Conservation (phyloP, 2,888 invertebrate species). For the Mellilla xanthometata region DNA sequence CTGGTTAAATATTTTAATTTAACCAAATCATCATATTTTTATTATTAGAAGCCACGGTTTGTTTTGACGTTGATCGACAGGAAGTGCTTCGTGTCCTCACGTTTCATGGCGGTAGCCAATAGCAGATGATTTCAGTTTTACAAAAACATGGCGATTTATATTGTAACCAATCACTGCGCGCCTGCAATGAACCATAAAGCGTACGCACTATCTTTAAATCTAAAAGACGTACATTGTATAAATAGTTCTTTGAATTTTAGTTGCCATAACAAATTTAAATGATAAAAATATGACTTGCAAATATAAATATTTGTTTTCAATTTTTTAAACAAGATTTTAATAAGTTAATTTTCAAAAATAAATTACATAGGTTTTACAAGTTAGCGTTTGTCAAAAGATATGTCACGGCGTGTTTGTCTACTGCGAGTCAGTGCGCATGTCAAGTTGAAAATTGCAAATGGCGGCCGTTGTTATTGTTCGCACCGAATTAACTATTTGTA, state of each 20-base stretch:
- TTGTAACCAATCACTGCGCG: conserved; percentile 59
- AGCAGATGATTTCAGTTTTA: conserved; percentile 42
- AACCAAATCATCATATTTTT: too few relatives aligned
- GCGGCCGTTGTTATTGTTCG: conserved; percentile 99
- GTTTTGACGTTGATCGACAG: conserved; percentile 39
- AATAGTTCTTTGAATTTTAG: too few relatives aligned
- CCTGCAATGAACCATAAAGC: conserved; percentile 71
- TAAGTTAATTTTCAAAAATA: background rate
- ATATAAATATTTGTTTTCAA: too few relatives aligned
- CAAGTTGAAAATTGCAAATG: conserved; percentile 97
- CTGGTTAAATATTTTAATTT: too few relatives aligned
- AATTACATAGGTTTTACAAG: background rate
- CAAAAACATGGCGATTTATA: conserved; percentile 64
- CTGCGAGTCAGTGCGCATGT: conserved; percentile 86
- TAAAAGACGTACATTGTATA: conserved; percentile 37
- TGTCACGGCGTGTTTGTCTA: conserved; percentile 69
- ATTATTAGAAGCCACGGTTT: too few relatives aligned
- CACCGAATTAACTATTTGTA: conserved; percentile 90
- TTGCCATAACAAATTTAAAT: too few relatives aligned
- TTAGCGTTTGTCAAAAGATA: conserved; percentile 56
- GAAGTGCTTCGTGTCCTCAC: conserved; percentile 76
- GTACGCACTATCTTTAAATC: conserved; percentile 50
- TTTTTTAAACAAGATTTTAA: too few relatives aligned
- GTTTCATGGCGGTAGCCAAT: conserved; percentile 73
- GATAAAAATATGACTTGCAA: background rate